Evolutionary conservation across 2,888 invertebrate species (phyloP), one percentile per base, ranked within the genome.

Genomic region (Scaptomyza parva): DNA sequence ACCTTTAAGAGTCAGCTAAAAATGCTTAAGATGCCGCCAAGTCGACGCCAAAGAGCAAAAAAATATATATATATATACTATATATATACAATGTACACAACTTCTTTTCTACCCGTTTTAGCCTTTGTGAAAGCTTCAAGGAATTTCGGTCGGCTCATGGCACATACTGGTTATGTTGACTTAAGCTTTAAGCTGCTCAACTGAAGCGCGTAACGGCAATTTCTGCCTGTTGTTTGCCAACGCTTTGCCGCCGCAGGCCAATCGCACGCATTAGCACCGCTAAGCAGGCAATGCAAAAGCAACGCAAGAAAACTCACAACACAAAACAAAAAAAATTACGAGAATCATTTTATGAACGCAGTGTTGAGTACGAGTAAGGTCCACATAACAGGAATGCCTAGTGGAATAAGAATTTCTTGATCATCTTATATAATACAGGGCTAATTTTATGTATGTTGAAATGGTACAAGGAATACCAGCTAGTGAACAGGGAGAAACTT

Each of bases 131-230:
- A 80, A 69, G 79, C 81, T 86, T 74, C 70, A 44, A 70, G 75
- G 75, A 86, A 78, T 85, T 37, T 41, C 51, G 40, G 24, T 47
- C 20, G 51, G 43, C 47, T 40, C 28, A 37, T 37, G 47, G 40
- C 45, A 53, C 51, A 48, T 60, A 40, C 71, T 73, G 81, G 67
- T 60, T 75, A 66, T 76, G 73, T 85, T 85, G 80, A 79, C 83
- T 82, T 77, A 76, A 82, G 77, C 84, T 87, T 87, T 77, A 85
- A 87, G 84, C 84, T 72, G 82, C 85, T 83, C 86, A 87, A 82
- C 86, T 86, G 74, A 87, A 76, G 86, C 88, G 85, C 83, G 74
- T 83, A 85, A 83, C 76, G 86, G 69, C 84, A 82, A 84, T 86
- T 82, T 82, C 78, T 71, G 81, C 78, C 51, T 62, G 67, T 76